Evolutionary conservation across 2,888 invertebrate genomes (phyloP).

Genomic region (Drosophila gaucha): DNA sequence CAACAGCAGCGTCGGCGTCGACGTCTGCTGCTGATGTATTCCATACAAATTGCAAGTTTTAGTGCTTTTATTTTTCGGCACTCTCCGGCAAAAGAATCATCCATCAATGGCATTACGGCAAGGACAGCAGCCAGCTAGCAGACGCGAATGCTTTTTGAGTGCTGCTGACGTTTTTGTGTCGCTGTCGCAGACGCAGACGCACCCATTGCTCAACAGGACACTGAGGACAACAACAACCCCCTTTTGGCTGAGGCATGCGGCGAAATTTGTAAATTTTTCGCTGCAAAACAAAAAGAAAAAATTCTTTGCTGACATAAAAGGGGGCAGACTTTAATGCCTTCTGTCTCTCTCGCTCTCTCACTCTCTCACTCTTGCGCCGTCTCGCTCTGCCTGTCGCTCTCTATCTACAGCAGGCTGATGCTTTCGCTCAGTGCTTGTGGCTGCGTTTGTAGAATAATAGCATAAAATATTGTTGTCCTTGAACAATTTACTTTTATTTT

Average conservation of each 20-base stretch:
- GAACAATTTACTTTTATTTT: slow-evolving; percentile 81
- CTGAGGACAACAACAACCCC: slow-evolving; percentile 34
- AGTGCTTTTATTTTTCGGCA: slow-evolving; percentile 72
- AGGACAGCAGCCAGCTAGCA: slow-evolving; percentile 44
- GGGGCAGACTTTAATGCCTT: slow-evolving; percentile 13
- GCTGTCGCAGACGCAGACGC: slow-evolving; percentile 53
- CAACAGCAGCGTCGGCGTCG: slow-evolving; percentile 28
- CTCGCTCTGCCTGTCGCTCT: slow-evolving; percentile 2
- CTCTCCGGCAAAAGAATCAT: slow-evolving; percentile 69
- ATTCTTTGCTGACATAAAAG: slow-evolving; percentile 23
- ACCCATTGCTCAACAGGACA: slow-evolving; percentile 29
- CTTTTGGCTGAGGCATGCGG: slow-evolving; percentile 33
- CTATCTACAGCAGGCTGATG: not conserved
- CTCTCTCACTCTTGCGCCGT: not conserved
- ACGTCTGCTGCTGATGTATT: slow-evolving; percentile 71
- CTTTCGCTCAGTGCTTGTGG: slow-evolving; percentile 19
- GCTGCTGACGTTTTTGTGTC: slow-evolving; percentile 82
- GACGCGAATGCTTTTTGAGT: slow-evolving; percentile 71
- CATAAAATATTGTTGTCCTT: slow-evolving; percentile 81
- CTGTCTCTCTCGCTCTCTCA: not conserved
- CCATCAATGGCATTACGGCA: slow-evolving; percentile 82
- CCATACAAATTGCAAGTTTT: slow-evolving; percentile 79
- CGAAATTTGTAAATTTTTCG: slow-evolving; percentile 63
- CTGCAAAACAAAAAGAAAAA: slow-evolving; percentile 41
- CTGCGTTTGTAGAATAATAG: slow-evolving; percentile 71